phyloP scores from a whole-genome alignment of 2,888 invertebrate genomes.

The Andrena trimmerana region DNA sequence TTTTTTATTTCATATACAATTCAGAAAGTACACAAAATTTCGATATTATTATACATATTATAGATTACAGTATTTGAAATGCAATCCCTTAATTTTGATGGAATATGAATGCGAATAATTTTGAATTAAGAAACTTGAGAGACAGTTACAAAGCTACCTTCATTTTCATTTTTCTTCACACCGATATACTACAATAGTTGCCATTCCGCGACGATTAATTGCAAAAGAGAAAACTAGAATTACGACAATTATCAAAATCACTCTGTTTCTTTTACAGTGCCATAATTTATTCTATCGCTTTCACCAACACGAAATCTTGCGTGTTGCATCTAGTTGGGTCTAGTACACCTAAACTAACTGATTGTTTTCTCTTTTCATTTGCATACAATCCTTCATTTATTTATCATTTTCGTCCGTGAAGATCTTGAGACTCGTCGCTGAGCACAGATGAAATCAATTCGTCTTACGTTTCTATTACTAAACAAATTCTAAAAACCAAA shows the following conservation, averaged over 20 bases:
- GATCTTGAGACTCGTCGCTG: background rate
- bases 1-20: no score
- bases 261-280: conserved; percentile 12
- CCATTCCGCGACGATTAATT: conserved; percentile 3
- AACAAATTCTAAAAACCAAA: background rate
- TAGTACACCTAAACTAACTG: background rate
- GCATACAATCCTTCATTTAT: background rate
- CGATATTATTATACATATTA: no score
- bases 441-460: background rate
- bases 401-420: background rate
- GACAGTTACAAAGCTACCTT: background rate
- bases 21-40: no score
- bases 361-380: conserved; percentile 12
- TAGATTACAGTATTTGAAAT: no score
- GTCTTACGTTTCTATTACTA: background rate
- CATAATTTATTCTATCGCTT: conserved; percentile 2
- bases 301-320: conserved; percentile 17
- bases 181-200: background rate
- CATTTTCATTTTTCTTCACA: background rate
- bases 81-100: no score
- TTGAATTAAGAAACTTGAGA: no score
- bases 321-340: background rate
- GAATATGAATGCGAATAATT: no score
- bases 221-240: conserved; percentile 26
- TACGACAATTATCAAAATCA: conserved; percentile 24